Evolutionary conservation across 2,113 vertebrate species (phyloP).

Genomic region (Drymodes brunneopygia): DNA sequence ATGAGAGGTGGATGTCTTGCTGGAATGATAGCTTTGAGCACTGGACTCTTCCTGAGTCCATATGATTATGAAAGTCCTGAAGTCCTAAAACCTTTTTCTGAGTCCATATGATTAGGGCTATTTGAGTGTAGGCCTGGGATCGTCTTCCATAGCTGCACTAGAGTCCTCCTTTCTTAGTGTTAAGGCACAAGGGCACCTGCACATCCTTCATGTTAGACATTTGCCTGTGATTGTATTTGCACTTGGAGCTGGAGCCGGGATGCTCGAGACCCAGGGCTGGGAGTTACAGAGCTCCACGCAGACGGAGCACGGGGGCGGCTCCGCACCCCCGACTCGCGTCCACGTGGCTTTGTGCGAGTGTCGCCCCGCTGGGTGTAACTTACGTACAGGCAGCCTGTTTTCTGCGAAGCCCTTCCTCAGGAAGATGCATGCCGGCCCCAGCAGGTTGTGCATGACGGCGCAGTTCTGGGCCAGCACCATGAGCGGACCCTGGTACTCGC

Average conservation of each 20-base stretch:
- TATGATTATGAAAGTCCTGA: neutral
- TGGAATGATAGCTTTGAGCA: neutral
- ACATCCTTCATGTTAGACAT: neutral
- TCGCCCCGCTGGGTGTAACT: conserved; percentile 74
- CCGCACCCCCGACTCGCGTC: neutral
- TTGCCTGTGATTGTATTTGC: neutral
- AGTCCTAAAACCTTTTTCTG: neutral
- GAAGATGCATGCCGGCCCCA: conserved; percentile 97
- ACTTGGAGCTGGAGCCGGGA: neutral
- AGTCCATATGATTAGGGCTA: neutral
- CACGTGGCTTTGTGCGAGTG: neutral
- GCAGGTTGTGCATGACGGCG: conserved; percentile 90
- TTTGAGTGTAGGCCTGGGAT: neutral
- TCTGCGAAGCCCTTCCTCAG: conserved; percentile 97
- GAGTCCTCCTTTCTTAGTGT: neutral
- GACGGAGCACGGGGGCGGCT: neutral
- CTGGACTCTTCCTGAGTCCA: neutral
- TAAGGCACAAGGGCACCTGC: neutral
- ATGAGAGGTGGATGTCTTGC: neutral
- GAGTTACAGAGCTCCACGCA: neutral
- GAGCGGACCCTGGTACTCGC: conserved; percentile 84
- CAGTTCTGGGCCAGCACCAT: conserved; percentile 91
- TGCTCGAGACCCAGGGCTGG: neutral
- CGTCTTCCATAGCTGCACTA: neutral
- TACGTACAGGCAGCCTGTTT: conserved; percentile 98